Evolutionary conservation across 2,113 vertebrate species (phyloP), one percentile per base, ranked within the genome.

Genomic region (Etheostoma spectabile): DNA sequence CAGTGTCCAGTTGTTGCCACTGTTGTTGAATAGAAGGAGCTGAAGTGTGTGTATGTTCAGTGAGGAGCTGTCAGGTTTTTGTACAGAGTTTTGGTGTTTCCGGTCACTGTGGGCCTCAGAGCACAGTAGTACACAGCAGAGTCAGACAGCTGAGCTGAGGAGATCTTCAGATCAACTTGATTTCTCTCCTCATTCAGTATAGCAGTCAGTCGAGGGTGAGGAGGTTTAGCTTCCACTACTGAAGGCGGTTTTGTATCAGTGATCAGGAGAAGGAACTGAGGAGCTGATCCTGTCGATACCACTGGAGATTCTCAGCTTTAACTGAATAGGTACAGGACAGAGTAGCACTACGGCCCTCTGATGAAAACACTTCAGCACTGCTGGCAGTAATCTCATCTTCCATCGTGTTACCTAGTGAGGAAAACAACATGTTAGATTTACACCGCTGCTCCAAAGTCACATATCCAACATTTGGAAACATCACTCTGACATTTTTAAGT

Each of bases 51-150:
- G 3, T 30, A 59, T 16, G 13, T 30, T 59, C 56, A 16, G 7
- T 21, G 46, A 48, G 46, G 15, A 48, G 46, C 46, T 48, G 46
- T 48, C 46, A 48, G 53, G 45, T 83, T 83, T 80, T 80, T 35
- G 33, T 35, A 35, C 33, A 35, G 33, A 35, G 33, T 6, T 6
- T 35, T 5, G 6, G 33, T 5, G 33, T 35, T 35, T 35, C 6
- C 33, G 6, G 33, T 35, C 33, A 35, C 33, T 35, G 33, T 35
- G 33, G 33, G 33, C 33, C 33, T 35, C 33, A 27, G 2, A 27
- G 27, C 27, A 27, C 27, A 27, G 27, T 27, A 27, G 27, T 27
- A 27, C 27, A 27, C 6, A 35, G 33, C 33, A 35, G 33, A 79
- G 64, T 80, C 74, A 14, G 77, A 33, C 84, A 53, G 53, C 24